Evolutionary conservation across 2,113 vertebrate species (phyloP).

Genomic region (Chauna torquata): DNA sequence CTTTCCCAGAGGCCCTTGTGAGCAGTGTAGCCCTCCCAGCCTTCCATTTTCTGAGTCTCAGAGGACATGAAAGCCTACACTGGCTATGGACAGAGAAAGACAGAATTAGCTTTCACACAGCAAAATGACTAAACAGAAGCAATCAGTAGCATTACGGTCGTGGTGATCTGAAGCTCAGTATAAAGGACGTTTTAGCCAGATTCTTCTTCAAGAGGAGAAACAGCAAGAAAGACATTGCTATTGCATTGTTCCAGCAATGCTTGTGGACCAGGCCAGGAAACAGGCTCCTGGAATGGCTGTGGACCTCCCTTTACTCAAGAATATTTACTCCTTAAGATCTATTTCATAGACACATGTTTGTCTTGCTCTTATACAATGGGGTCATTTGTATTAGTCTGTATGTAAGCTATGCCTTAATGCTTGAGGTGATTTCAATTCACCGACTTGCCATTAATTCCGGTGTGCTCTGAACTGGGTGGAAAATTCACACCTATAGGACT

Average conservation of each 20-base stretch:
- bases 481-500: not conserved
- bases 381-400: not conserved
- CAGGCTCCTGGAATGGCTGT: not conserved
- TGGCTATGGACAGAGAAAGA: not conserved
- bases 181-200: not conserved
- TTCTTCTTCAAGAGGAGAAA: not conserved
- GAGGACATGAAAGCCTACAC: not conserved
- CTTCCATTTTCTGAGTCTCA: not conserved
- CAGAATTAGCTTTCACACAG: not conserved
- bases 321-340: not conserved
- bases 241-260: not conserved
- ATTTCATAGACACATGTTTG: not conserved
- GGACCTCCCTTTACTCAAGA: not conserved
- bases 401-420: not conserved
- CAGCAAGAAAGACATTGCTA: not conserved
- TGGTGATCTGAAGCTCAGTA: not conserved
- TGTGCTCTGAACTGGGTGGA: not conserved
- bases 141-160: not conserved
- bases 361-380: not conserved
- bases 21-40: not conserved
- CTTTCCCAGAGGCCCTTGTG: not conserved
- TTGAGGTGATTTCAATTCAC: not conserved
- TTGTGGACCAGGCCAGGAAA: not conserved
- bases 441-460: not conserved
- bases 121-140: not conserved